Conservation (phyloP, 2,113 vertebrate genomes). For the Myiopsitta monachus region DNA sequence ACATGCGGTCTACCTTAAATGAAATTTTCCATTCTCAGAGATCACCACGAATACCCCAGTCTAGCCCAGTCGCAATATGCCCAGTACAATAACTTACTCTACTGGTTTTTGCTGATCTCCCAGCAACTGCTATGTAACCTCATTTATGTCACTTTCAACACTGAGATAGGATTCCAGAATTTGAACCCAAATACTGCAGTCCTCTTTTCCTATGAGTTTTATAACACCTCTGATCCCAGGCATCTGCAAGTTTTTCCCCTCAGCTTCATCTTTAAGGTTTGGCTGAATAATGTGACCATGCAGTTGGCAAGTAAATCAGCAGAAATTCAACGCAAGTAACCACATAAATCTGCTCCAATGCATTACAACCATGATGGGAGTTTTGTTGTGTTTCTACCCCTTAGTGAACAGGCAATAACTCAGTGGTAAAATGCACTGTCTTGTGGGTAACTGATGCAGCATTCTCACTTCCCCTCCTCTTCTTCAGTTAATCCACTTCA, state of each 20-base stretch:
- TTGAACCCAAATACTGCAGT: neutral
- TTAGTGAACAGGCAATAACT: neutral
- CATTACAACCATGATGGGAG: neutral
- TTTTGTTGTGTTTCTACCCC: neutral
- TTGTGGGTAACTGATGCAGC: neutral
- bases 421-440: neutral
- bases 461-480: neutral
- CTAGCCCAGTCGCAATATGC: accelerated
- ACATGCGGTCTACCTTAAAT: neutral
- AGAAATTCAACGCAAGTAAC: neutral
- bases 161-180: neutral
- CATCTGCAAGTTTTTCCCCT: neutral
- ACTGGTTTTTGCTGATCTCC: neutral
- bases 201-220: neutral
- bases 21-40: neutral
- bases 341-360: neutral
- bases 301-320: neutral
- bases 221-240: neutral
- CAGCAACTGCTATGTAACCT: neutral
- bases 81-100: neutral
- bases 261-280: neutral
- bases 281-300: neutral
- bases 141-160: neutral
- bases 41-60: neutral
- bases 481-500: neutral